Conservation (phyloP, 2,797 vertebrate species). For the Dromococcyx pavoninus region DNA sequence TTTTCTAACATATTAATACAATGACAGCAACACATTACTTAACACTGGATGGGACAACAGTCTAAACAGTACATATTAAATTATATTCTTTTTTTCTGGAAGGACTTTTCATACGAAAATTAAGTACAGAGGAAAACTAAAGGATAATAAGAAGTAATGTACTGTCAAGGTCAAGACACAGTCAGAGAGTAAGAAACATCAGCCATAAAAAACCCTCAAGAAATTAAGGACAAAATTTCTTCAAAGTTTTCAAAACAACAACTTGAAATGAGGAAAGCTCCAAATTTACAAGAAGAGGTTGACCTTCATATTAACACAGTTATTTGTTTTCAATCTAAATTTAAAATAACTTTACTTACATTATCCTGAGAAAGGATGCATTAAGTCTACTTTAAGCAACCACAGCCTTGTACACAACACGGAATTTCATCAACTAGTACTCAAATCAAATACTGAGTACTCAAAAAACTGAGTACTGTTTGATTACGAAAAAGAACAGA, state of each 20-base stretch:
- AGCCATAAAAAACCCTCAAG: background rate
- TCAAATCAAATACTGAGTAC: background rate
- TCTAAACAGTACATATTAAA: background rate
- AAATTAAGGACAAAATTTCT: background rate
- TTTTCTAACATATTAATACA: background rate
- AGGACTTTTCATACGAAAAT: background rate
- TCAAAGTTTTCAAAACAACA: background rate
- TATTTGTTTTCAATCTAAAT: background rate
- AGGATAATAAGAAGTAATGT: background rate
- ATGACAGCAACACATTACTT: background rate
- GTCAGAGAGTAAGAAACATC: background rate
- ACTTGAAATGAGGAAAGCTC: background rate
- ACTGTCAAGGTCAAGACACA: background rate
- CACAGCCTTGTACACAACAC: background rate
- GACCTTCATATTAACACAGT: background rate
- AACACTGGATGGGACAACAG: background rate
- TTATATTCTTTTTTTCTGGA: background rate
- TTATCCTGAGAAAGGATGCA: background rate
- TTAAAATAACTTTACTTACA: background rate
- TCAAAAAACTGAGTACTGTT: background rate
- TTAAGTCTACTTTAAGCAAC: background rate
- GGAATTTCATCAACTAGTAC: background rate
- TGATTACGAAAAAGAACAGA: background rate
- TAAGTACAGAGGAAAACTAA: background rate
- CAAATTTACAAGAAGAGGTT: background rate